Evolutionary conservation across 23 tunicate species (phyloP).

Genomic region (Trididemnum clinides): DNA sequence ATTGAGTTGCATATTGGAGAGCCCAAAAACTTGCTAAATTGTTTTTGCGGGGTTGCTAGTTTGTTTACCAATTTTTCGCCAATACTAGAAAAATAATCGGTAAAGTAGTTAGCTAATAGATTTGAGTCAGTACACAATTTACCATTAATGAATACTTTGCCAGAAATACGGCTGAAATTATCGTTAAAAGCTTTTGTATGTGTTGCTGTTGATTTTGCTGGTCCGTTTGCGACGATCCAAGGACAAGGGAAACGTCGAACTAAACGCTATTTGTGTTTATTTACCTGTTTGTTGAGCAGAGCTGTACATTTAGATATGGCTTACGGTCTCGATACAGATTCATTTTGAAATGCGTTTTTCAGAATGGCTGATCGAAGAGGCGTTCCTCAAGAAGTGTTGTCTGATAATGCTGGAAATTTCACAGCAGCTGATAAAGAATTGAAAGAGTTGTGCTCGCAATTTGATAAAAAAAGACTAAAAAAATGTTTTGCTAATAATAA

Average conservation of each 20-base stretch:
- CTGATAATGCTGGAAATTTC: neutral
- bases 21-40: too few species aligned
- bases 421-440: neutral
- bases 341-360: conserved; percentile 6
- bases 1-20: too few species aligned
- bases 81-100: too few species aligned
- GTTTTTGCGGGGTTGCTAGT: too few species aligned
- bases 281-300: neutral
- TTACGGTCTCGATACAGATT: neutral
- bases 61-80: too few species aligned
- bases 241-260: neutral
- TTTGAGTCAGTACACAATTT: too few species aligned
- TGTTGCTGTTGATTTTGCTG: conserved; percentile 23
- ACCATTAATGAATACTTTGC: too few species aligned
- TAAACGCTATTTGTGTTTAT: neutral
- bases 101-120: too few species aligned
- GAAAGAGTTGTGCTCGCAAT: neutral
- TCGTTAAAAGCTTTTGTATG: neutral
- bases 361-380: neutral
- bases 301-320: conserved; percentile 12
- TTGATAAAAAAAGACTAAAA: neutral
- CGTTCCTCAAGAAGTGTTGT: neutral
- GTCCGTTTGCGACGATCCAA: conserved; percentile 1
- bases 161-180: too few species aligned
- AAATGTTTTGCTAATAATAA: neutral